Evolutionary conservation across 2,797 vertebrate species (phyloP), one percentile per base, ranked within the genome.

Genomic region (Loris lydekkerianus): DNA sequence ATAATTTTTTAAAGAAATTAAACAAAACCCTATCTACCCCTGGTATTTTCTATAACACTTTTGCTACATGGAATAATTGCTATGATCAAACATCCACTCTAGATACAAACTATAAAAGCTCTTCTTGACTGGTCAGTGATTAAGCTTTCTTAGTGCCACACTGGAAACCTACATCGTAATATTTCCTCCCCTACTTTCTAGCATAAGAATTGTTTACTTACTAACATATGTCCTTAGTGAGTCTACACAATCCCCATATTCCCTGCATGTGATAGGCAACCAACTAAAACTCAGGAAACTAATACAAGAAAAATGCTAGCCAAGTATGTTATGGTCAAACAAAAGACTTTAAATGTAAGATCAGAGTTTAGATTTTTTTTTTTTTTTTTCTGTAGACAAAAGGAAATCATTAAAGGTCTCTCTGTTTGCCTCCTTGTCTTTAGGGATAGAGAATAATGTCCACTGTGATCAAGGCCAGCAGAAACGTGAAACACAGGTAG

Each of bases 301-400:
- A 81, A 75, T 63, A 34, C 94, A 82, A 87, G 76, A 92, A 88
- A 81, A 86, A 60, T n/a, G 56, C 56, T 84, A 75, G 58, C 27
- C 72, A 61, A 77, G 31, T 85, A 25, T 1, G 7, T 0, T 93
- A 58, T 77, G 27, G 60, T 65, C 81, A 84, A 94, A 94, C 77
- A 58, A 77, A 93, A 82, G 63, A 70, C 63, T 17, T n/a, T 56
- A n/a, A 77, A 56, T 29, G 11, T 67, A 81, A 85, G 29, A 27
- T 83, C 46, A 75, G 43, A 86, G 49, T 92, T 92, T 81, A 72
- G n/a, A 25, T 15, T 15, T 63, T 49, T 70, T 85, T 83, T 70
- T 83, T 70, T 34, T 43, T 49, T 49, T 49, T 13, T 10, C 49
- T 75, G 7, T 75, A 80, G 43, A 86, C 40, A 69, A 85, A 95